These are phyloP conservation scores for Tinamus guttatus DNA, from an alignment of 2,113 vertebrate genomes.

Conservation along the genomic window DNA sequence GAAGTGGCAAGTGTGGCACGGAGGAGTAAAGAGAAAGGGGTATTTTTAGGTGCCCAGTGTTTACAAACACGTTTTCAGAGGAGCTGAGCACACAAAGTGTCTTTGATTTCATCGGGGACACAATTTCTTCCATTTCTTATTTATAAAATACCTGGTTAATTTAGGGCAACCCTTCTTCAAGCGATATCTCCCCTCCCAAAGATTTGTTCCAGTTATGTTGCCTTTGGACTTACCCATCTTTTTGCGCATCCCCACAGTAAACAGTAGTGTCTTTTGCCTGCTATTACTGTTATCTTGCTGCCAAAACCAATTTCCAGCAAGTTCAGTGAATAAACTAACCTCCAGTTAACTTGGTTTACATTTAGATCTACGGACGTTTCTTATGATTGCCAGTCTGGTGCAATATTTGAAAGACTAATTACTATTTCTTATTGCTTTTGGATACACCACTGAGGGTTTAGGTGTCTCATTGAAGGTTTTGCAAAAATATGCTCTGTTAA, in stretches of 20 bases:
- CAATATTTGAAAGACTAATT: not conserved
- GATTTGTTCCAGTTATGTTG: not conserved
- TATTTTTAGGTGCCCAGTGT: not conserved
- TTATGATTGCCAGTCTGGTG: not conserved
- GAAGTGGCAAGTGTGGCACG: not conserved
- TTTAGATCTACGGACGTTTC: rapidly evolving
- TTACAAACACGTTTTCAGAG: not conserved
- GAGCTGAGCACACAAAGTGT: not conserved
- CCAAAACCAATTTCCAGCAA: not conserved
- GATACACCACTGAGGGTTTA: not conserved
- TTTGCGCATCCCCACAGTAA: not conserved
- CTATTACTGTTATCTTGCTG: not conserved
- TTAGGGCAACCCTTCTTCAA: not conserved
- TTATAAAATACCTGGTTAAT: not conserved
- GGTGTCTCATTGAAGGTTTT: not conserved
- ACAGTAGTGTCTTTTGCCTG: not conserved
- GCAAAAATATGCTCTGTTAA: not conserved
- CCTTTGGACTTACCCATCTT: not conserved
- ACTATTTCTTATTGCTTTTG: not conserved
- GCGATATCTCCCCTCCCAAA: not conserved
- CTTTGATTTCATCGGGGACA: not conserved
- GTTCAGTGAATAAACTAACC: not conserved
- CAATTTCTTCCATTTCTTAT: not conserved
- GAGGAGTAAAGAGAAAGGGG: not conserved
- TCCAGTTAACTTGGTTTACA: not conserved